phyloP scores from a whole-genome alignment of 2,113 vertebrate genomes.

The Embiotoca jacksoni region DNA sequence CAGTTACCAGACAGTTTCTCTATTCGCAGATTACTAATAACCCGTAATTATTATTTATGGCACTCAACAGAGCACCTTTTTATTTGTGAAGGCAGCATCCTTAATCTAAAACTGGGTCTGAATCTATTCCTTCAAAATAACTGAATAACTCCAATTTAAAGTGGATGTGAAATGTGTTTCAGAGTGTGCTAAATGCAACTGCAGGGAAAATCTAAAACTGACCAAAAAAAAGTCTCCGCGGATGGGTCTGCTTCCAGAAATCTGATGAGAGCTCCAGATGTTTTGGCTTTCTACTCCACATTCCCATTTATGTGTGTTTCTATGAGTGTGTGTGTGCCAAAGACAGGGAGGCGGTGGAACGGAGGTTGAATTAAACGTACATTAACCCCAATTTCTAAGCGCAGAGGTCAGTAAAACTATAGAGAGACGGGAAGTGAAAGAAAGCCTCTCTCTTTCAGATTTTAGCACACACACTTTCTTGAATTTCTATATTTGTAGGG shows the following conservation, averaged over 20 bases:
- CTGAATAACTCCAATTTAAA: background rate
- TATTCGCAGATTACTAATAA: too few relatives aligned
- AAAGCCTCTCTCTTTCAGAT: background rate
- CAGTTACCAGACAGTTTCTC: too few relatives aligned
- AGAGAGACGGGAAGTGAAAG: slow-evolving; percentile 6
- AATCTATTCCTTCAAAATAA: background rate
- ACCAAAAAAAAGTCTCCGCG: background rate
- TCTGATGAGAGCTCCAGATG: slow-evolving; percentile 75
- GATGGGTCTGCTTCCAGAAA: slow-evolving; percentile 26
- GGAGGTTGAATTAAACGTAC: slow-evolving; percentile 34
- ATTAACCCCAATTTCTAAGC: slow-evolving; percentile 38
- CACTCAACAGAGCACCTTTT: background rate
- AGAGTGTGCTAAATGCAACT: background rate
- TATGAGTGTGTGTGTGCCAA: slow-evolving; percentile 16
- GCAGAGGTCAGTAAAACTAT: slow-evolving; percentile 36
- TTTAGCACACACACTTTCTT: background rate
- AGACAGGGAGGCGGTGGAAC: slow-evolving; percentile 11
- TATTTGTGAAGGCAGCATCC: background rate
- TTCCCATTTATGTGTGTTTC: background rate
- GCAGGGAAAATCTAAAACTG: slow-evolving; percentile 3
- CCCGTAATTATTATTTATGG: too few relatives aligned
- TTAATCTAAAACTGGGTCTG: background rate
- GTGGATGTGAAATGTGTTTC: background rate
- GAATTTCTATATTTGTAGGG: background rate
- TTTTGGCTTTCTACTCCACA: slow-evolving; percentile 58